phyloP scores from a whole-genome alignment of 2,797 vertebrate genomes.

The Phrynocephalus forsythii region DNA sequence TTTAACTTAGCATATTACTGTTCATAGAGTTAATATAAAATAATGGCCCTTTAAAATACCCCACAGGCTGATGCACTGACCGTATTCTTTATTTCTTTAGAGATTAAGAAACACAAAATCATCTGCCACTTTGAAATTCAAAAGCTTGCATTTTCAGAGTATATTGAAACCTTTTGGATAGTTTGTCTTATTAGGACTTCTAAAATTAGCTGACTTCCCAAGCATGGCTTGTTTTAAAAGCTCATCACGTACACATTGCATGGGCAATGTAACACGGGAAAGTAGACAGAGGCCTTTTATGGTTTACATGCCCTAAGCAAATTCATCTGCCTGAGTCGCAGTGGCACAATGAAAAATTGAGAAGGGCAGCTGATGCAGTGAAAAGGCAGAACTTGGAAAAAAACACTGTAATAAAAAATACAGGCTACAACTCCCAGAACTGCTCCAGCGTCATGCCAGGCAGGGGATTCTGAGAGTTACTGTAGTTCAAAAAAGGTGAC shows the following conservation, averaged over 20 bases:
- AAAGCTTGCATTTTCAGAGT: slow-evolving; percentile 16
- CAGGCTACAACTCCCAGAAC: neutral
- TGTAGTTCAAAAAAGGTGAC: too few species aligned
- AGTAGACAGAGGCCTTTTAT: slow-evolving; percentile 20
- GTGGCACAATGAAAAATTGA: neutral
- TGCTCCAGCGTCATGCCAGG: neutral
- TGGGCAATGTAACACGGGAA: slow-evolving; percentile 36
- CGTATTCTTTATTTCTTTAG: neutral
- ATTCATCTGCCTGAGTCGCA: neutral
- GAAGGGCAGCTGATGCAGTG: neutral
- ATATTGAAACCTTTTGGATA: neutral
- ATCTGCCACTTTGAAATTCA: slow-evolving; percentile 1
- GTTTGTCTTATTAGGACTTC: neutral
- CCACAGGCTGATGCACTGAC: neutral
- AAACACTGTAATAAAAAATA: too few species aligned
- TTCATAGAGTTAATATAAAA: neutral
- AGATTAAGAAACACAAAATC: neutral
- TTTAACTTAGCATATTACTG: neutral
- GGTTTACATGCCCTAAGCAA: neutral
- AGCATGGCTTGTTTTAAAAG: slow-evolving; percentile 17
- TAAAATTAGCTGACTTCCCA: slow-evolving; percentile 41
- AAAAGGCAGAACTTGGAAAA: neutral
- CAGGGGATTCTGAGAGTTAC: too few species aligned
- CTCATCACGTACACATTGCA: neutral
- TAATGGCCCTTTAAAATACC: neutral